Evolutionary conservation across 2,888 invertebrate species (phyloP), one percentile per base, ranked within the genome.

Genomic region (Meloe dianella): DNA sequence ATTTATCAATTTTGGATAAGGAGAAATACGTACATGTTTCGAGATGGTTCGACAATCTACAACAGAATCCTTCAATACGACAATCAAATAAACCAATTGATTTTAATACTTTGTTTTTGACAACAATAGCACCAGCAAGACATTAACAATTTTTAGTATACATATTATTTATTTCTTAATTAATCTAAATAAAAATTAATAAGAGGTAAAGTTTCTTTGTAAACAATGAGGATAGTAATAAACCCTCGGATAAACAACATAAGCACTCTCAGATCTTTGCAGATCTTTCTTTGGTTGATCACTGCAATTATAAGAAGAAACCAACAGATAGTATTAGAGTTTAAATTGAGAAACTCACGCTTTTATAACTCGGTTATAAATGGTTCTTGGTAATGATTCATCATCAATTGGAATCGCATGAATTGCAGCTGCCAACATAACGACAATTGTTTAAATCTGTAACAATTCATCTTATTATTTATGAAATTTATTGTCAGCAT

Each of bases 1-100:
- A 86, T 20, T 84, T 92, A 14, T 86, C 87, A 10, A 84, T 88
- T 27, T 82, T 86, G 66, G 92, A 92, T 61, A 90, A 90, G 76
- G 92, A 92, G 75, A 87, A 88, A 61, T 86, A 89, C 68, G 78
- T 92, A 27, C 88, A 92, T 79, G 81, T 93, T 0, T 92, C 92
- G 54, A 86, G 93, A 74, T 93, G 93, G 93, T 91, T 89, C 73
- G 91, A 90, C 80, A 91, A 93, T 77, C 83, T 94, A 66, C 93
- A 93, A 78, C 89, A 91, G 67, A 88, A 91, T 66, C 86, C 88
- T 0, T 86, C 85, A 77, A 84, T 92, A n/a, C 86, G 90, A 63
- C 85, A 85, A 66, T 82, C 84, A 61, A 83, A 86, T 73, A 82
- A 83, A 69, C 54, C 85, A 10, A 78, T 88, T 64, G 82, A 86